Percentiles rank a stretch among this genome's conserved stretches.
Conservation (phyloP, 2,797 vertebrate species). For the Myiotriccus ornatus region DNA sequence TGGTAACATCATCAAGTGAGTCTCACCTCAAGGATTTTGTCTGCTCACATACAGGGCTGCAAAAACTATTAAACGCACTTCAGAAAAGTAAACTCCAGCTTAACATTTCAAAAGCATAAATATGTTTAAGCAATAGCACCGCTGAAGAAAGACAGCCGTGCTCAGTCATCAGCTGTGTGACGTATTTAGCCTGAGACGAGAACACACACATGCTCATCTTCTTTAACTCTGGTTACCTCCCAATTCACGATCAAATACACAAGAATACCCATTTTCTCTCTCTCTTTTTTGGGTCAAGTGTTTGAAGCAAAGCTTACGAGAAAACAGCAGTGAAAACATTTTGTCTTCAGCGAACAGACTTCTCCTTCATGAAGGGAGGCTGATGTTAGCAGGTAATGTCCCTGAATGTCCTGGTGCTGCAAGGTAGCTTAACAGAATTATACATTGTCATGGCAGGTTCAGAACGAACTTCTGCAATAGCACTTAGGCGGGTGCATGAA, state of each 20-base stretch:
- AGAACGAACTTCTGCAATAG: not conserved
- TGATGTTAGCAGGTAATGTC: slow-evolving; percentile 82
- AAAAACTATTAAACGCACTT: not conserved
- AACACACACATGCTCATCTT: not conserved
- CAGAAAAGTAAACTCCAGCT: not conserved
- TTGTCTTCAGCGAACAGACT: slow-evolving; percentile 80
- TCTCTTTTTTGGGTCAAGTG: slow-evolving; percentile 65
- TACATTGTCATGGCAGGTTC: not conserved
- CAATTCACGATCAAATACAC: not conserved
- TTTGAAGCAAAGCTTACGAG: slow-evolving; percentile 87
- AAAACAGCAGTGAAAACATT: slow-evolving; percentile 84
- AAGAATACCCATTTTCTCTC: not conserved
- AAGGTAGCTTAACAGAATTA: not conserved
- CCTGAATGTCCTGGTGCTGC: not conserved
- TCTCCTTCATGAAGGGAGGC: slow-evolving; percentile 85
- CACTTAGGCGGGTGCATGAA: not conserved
- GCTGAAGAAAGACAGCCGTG: not conserved
- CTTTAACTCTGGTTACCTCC: not conserved
- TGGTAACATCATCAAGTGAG: not conserved
- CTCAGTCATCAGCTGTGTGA: not conserved
- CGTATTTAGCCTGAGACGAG: not conserved
- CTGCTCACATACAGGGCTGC: not conserved
- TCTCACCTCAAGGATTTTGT: not conserved
- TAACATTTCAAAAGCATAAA: not conserved
- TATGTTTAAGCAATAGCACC: not conserved